Evolutionary conservation across 2,797 vertebrate species (phyloP).

Genomic region (Spinus pinus): DNA sequence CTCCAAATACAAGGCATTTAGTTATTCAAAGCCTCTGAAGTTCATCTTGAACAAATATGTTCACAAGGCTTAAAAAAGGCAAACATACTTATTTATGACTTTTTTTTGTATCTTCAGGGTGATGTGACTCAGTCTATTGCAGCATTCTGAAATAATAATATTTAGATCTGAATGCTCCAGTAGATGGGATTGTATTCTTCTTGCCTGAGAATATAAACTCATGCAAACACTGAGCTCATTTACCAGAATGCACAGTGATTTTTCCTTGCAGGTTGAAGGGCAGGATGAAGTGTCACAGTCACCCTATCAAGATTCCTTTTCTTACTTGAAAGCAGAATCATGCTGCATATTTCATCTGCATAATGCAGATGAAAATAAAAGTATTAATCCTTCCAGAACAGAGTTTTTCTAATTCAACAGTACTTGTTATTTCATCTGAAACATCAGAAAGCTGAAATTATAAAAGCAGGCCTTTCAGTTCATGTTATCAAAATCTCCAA

Average conservation of each 20-base stretch:
- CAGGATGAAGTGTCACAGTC: neutral
- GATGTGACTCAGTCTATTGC: neutral
- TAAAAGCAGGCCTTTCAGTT: neutral
- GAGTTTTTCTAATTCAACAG: neutral
- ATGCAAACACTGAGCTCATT: neutral
- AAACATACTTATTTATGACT: neutral
- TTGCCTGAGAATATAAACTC: neutral
- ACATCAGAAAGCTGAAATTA: neutral
- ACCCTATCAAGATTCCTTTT: neutral
- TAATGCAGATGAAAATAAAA: neutral
- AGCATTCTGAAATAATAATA: neutral
- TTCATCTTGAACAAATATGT: neutral
- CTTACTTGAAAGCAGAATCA: neutral
- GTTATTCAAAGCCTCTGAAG: neutral
- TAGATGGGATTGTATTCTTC: neutral
- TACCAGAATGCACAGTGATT: neutral
- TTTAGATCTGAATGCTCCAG: neutral
- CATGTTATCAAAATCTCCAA: neutral
- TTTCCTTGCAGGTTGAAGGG: neutral
- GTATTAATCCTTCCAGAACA: neutral
- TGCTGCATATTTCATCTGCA: neutral
- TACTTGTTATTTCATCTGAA: neutral
- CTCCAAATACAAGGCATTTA: neutral
- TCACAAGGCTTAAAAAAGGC: neutral
- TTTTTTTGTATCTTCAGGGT: neutral